These are phyloP conservation scores for Brachionus koreanus DNA, from an alignment of 1,140 invertebrate species.

Conservation along the genomic window DNA sequence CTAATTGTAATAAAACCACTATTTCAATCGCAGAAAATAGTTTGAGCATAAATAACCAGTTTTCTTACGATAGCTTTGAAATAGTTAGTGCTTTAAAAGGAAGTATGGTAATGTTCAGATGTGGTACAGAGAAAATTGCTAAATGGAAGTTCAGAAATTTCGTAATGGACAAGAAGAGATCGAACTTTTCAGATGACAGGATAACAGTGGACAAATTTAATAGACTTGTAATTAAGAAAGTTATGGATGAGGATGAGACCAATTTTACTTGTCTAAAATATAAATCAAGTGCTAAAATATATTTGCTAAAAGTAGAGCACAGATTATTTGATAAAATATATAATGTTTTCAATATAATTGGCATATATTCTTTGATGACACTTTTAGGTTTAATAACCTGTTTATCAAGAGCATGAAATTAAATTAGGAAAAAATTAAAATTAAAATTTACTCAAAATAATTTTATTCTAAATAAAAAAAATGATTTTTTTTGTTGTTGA, in stretches of 20 bases:
- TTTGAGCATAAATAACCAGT: not conserved
- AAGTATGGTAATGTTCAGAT: not conserved
- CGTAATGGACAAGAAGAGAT: not conserved
- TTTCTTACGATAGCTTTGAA: not conserved
- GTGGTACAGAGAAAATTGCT: not conserved
- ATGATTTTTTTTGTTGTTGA: not conserved
- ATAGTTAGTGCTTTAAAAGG: not conserved
- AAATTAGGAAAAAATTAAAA: not conserved
- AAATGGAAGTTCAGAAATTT: not conserved
- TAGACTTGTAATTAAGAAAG: not conserved
- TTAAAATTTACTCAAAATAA: not conserved
- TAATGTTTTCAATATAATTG: not conserved
- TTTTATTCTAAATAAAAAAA: conserved; percentile 31
- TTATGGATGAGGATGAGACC: not conserved
- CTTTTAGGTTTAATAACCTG: not conserved
- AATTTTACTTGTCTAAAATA: not conserved
- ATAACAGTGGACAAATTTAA: not conserved
- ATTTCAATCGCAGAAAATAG: not conserved
- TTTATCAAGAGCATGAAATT: not conserved
- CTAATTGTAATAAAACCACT: not conserved
- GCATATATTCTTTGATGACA: not conserved
- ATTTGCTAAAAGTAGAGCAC: not conserved
- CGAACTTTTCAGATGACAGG: not conserved
- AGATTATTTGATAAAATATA: not conserved
- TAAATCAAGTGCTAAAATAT: not conserved